Evolutionary conservation across 2,888 invertebrate genomes (phyloP).

Genomic region (Xylota segnis): DNA sequence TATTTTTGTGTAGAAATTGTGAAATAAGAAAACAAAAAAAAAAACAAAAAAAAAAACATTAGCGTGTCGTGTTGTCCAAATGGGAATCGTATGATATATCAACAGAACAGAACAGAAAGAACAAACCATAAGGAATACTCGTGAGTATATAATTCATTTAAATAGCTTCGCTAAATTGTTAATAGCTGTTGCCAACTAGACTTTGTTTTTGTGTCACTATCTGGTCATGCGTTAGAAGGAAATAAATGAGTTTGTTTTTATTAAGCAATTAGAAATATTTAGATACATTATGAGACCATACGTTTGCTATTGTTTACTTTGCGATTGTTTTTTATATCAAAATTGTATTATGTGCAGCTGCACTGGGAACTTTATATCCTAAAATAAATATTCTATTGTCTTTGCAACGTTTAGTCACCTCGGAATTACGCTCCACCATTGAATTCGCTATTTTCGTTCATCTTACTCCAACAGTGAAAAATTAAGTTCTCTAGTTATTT

Average conservation of each 20-base stretch:
- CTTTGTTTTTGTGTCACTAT: not conserved
- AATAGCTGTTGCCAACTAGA: not conserved
- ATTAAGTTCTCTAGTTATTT: no score
- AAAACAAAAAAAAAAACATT: not conserved
- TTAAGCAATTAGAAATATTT: not conserved
- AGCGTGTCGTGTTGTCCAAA: slow-evolving; percentile 5
- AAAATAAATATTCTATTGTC: no score
- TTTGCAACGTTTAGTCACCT: no score
- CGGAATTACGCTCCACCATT: no score
- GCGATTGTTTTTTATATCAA: not conserved
- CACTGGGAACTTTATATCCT: no score
- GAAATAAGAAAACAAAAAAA: slow-evolving; percentile 4
- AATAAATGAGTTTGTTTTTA: not conserved
- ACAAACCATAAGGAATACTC: slow-evolving; percentile 25
- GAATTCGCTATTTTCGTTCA: no score
- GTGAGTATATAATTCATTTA: slow-evolving; percentile 39
- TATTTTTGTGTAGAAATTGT: slow-evolving; percentile 32
- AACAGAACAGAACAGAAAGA: not conserved
- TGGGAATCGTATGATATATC: slow-evolving; percentile 1
- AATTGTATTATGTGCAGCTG: no score
- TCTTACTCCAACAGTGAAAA: no score
- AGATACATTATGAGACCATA: not conserved
- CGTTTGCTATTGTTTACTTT: slow-evolving; percentile 3
- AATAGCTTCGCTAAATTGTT: slow-evolving; percentile 19
- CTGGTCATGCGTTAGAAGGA: not conserved